phyloP scores from a whole-genome alignment of 2,113 vertebrate genomes.

The Strix aluco region DNA sequence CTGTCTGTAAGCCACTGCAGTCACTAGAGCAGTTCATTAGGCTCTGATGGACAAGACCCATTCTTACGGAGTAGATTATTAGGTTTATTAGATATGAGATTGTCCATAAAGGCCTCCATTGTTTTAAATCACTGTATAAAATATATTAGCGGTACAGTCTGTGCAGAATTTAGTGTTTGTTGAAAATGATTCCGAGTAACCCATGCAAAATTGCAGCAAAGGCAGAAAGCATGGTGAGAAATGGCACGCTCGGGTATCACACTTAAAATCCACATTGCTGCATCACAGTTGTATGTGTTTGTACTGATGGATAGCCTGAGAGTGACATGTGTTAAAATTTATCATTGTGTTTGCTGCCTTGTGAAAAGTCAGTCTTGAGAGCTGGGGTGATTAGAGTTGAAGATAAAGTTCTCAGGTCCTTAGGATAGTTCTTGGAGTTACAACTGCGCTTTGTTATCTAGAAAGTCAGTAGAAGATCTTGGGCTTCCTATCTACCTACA shows the following conservation, averaged over 20 bases:
- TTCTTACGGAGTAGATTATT: neutral
- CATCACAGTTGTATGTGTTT: too few species aligned
- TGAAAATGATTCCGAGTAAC: neutral
- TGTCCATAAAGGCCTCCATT: neutral
- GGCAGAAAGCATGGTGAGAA: neutral
- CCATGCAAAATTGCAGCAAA: neutral
- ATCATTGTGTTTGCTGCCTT: neutral
- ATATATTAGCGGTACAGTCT: neutral
- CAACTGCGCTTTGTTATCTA: neutral
- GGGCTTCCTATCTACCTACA: neutral
- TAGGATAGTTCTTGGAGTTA: neutral
- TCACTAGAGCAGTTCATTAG: neutral
- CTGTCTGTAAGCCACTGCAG: neutral
- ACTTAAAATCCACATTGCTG: neutral
- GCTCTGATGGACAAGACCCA: neutral
- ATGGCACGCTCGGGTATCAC: rapidly evolving
- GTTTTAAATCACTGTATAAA: neutral
- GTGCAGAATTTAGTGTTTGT: neutral
- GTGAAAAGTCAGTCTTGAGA: neutral
- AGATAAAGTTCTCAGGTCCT: neutral
- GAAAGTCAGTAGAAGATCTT: neutral
- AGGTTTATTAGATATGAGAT: neutral
- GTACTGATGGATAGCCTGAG: neutral
- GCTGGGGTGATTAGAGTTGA: neutral
- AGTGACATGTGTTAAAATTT: rapidly evolving